These are phyloP conservation scores for Microctenopoma steveboyesi DNA, from an alignment of 2,797 vertebrate species.

Conservation along the genomic window DNA sequence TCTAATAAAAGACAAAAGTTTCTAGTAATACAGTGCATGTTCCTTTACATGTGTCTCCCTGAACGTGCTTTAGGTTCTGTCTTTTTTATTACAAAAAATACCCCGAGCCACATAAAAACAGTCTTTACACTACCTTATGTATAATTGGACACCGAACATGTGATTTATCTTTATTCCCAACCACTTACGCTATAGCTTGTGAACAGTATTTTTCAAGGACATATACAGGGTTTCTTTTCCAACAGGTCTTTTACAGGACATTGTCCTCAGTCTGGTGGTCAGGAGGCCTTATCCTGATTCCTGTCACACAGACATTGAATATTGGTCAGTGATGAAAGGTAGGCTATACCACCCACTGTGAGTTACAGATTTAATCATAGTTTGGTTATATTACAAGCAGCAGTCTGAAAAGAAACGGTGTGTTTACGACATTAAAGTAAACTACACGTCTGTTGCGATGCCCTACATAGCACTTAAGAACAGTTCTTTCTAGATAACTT, in stretches of 20 bases:
- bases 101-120: not conserved
- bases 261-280: conserved; percentile 43
- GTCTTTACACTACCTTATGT: not conserved
- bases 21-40: not conserved
- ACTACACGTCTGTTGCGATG: conserved; percentile 40
- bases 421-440: conserved; percentile 63
- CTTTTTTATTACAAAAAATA: conserved; percentile 1
- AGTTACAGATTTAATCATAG: conserved; percentile 60
- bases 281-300: conserved; percentile 54
- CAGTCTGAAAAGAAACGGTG: conserved; percentile 47
- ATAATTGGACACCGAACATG: not conserved
- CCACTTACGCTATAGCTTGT: not conserved
- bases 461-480: conserved; percentile 34
- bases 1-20: not conserved
- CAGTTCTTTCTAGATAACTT: conserved; percentile 46
- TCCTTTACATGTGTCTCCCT: not conserved
- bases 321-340: conserved; percentile 72
- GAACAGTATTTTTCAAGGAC: conserved; percentile 1
- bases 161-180: not conserved
- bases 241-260: conserved; percentile 10
- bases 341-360: conserved; percentile 62
- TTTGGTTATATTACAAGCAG: conserved; percentile 42
- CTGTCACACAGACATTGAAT: conserved; percentile 52
- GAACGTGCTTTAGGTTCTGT: not conserved
- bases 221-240: conserved; percentile 14